Evolutionary conservation across 2,888 invertebrate species (phyloP).

Genomic region (Dolichopus griseipennis): DNA sequence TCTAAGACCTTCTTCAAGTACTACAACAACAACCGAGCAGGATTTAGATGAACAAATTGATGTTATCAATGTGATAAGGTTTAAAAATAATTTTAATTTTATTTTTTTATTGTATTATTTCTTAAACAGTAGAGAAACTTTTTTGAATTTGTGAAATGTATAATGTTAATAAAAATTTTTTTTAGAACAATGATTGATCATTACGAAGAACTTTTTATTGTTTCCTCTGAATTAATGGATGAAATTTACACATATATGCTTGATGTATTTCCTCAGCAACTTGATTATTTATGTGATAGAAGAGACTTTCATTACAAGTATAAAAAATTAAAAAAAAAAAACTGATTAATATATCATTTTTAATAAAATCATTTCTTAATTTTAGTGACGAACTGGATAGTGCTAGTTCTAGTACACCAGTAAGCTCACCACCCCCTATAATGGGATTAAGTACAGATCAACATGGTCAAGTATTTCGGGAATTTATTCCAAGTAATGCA

Average conservation of each 20-base stretch:
- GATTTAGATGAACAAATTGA: conserved; percentile 64
- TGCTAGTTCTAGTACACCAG: conserved; percentile 22
- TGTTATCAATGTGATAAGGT: conserved; percentile 80
- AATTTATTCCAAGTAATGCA: conserved; percentile 13
- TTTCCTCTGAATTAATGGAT: conserved; percentile 73
- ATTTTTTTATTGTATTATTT: background rate
- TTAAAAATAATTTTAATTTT: conserved; percentile 16
- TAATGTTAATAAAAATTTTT: conserved; percentile 2
- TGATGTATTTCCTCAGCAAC: conserved; percentile 71
- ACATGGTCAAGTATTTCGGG: conserved; percentile 11
- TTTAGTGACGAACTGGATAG: conserved; percentile 25
- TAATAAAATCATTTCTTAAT: background rate
- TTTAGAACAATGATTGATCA: conserved; percentile 58
- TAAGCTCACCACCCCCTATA: conserved; percentile 22
- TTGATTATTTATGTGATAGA: conserved; percentile 54
- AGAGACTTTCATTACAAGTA: conserved; percentile 19
- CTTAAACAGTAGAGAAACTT: too few species aligned
- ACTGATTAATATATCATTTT: too few species aligned
- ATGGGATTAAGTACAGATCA: conserved; percentile 10
- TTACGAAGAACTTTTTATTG: conserved; percentile 61
- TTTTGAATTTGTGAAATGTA: conserved; percentile 5
- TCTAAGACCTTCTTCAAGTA: conserved; percentile 57
- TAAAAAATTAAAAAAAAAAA: too few species aligned
- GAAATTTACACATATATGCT: conserved; percentile 79
- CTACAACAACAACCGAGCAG: conserved; percentile 30